Evolutionary conservation across 2,113 vertebrate genomes (phyloP).

Genomic region (Ciconia stormi): DNA sequence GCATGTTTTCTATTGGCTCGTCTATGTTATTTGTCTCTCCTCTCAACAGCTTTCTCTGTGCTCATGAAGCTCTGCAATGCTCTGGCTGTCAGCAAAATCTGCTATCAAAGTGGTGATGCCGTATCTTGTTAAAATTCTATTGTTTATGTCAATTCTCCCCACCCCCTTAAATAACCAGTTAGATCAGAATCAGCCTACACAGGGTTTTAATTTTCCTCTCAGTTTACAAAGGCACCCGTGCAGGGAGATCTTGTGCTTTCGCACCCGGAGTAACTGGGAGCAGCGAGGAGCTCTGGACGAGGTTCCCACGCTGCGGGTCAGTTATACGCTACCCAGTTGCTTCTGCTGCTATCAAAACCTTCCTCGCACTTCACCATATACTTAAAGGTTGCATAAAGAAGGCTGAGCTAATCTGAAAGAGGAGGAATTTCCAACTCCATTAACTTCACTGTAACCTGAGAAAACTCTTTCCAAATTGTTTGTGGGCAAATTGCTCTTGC

Average conservation of each 20-base stretch:
- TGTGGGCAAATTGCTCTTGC: neutral
- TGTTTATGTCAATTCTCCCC: neutral
- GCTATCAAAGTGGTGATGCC: neutral
- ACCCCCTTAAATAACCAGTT: neutral
- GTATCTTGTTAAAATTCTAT: neutral
- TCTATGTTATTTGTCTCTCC: neutral
- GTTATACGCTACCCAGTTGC: neutral
- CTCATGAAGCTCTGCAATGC: neutral
- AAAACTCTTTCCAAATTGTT: slow-evolving; percentile 1
- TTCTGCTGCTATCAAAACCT: neutral
- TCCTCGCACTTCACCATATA: neutral
- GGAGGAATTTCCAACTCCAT: slow-evolving; percentile 3
- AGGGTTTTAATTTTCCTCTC: neutral
- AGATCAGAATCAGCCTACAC: neutral
- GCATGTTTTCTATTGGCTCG: neutral
- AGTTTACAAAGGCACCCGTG: neutral
- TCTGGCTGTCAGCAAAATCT: neutral
- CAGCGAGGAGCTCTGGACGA: neutral
- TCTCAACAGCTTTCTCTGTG: neutral
- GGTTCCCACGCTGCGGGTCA: no score
- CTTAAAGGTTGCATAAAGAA: neutral
- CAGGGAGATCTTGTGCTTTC: neutral
- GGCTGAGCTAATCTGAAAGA: neutral
- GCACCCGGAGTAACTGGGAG: neutral
- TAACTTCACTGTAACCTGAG: slow-evolving; percentile 30